Evolutionary conservation across 2,797 vertebrate species (phyloP), one percentile per base, ranked within the genome.

Genomic region (Centroberyx gerrardi): DNA sequence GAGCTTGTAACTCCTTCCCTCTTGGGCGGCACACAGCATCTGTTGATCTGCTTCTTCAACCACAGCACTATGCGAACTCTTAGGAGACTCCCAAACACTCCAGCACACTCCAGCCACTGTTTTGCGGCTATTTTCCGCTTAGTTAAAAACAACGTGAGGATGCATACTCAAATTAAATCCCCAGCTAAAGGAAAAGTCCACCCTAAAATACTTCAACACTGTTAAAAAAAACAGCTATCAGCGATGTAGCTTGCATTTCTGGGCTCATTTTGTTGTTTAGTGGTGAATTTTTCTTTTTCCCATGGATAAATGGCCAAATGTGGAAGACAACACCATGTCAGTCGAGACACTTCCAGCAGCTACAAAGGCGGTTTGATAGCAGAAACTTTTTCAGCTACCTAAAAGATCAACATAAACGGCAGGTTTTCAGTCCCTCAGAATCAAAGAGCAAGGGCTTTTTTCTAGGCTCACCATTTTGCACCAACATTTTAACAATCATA

Each of bases 11-110:
- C 48, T 82, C 52, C 48, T 55, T 42, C 49, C 58, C 71, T 88
- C 59, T 27, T 22, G 62, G 81, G 61, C 33, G 53, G 63, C 59
- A 63, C 74, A 73, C 52, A 44, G 77, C 87, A 85, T 86, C 86
- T 84, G 82, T 52, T 75, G 58, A 40, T 62, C 15, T 68, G 61
- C 70, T 28, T 75, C 56, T 62, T 49, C 46, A 71, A 80, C 74
- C 9, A 2, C 64, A 77, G 71, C 28, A 59, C 68, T 79, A 66
- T 80, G 62, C 40, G 10, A 85, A 76, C 63, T 61, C 74, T 82
- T 68, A 48, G 28, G 70, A 82, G 71, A 82, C 74, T 54, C 73
- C 61, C 53, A 64, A 78, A 72, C 52, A 78, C 68, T 76, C 31
- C n/a, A 72, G 49, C 51, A 13, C 59, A 13, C 59, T 70, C 44